Conservation (phyloP, 2,797 vertebrate genomes). For the Galago senegalensis region DNA sequence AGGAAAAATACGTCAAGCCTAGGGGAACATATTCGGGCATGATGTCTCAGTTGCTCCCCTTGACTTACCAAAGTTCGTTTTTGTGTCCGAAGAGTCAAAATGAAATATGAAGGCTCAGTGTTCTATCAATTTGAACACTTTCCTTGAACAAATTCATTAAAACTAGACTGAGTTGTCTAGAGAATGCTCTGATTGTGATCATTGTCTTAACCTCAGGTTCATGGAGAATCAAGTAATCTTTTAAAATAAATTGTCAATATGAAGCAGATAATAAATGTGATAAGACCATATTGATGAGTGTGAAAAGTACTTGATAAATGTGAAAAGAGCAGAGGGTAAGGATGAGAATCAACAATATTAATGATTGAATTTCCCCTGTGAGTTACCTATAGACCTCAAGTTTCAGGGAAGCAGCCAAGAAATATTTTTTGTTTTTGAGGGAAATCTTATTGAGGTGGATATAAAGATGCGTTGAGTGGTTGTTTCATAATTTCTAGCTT, state of each 20-base stretch:
- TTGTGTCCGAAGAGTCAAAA: conserved; percentile 48
- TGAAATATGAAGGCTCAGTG: conserved; percentile 61
- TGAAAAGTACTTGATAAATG: conserved; percentile 30
- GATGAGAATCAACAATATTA: neutral
- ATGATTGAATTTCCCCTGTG: conserved; percentile 1
- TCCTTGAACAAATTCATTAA: conserved; percentile 58
- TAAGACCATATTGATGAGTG: conserved; percentile 24
- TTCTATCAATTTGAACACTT: conserved; percentile 22
- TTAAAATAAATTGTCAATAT: neutral
- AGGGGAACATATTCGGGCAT: conserved; percentile 6
- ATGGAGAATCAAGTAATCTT: neutral
- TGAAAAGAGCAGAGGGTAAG: conserved; percentile 4
- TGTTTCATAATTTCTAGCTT: neutral
- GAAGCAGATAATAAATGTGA: conserved; percentile 33
- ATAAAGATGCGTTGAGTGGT: neutral
- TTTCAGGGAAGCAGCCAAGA: conserved; percentile 39
- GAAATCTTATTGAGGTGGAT: conserved; percentile 22
- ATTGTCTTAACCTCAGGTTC: conserved; percentile 11
- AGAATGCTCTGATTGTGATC: neutral
- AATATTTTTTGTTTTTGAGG: conserved; percentile 45
- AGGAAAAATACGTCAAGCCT: conserved; percentile 71
- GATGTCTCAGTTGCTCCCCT: conserved; percentile 44
- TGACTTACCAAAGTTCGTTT: conserved; percentile 60
- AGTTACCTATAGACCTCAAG: neutral
- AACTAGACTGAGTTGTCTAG: neutral